Evolutionary conservation across 2,888 invertebrate species (phyloP), one percentile per base, ranked within the genome.

Genomic region (Fabriciana adippe): DNA sequence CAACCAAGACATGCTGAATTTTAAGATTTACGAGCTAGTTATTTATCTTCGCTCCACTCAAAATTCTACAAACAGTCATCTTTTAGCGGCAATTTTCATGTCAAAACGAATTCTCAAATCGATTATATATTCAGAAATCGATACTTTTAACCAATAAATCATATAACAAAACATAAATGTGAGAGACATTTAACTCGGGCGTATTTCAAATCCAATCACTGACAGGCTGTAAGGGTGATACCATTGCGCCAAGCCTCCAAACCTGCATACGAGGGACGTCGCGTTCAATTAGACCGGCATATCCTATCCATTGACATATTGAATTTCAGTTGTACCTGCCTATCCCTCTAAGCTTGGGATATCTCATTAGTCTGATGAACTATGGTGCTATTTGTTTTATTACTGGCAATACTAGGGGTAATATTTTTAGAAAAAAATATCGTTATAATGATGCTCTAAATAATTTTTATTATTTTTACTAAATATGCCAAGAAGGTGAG

Each of bases 251-350:
- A 48, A 47, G 16, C 48, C 26, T 61, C 18, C 53, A 41, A 51
- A 51, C 60, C 35, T 21, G 31, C 50, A 21, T 50, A 18, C 61
- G 53, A 14, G 41, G 61, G 51, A 15, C 68, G 72, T 66, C 71
- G 64, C 62, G 72, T 74, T 73, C 75, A 74, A 76, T 76, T 77
- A 76, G 69, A 69, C 66, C 59, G 60, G 64, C 67, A 63, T 55
- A 73, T 72, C 67, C 66, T 18, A 69, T 65, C 66, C 66, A 31
- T 63, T 70, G 74, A 74, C 74, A 71, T 75, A 75, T 75, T 74
- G 75, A 72, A 74, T 75, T 75, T 73, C 70, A 69, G 69, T 66
- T 60, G 67, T 68, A 56, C 64, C 59, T 66, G 54, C 60, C 26
- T 26, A 26, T 26, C 4, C 26, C 26, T 59, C 54, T 57, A 54